Evolutionary conservation across 2,888 invertebrate genomes (phyloP).

Genomic region (Yponomeuta plumbellus): DNA sequence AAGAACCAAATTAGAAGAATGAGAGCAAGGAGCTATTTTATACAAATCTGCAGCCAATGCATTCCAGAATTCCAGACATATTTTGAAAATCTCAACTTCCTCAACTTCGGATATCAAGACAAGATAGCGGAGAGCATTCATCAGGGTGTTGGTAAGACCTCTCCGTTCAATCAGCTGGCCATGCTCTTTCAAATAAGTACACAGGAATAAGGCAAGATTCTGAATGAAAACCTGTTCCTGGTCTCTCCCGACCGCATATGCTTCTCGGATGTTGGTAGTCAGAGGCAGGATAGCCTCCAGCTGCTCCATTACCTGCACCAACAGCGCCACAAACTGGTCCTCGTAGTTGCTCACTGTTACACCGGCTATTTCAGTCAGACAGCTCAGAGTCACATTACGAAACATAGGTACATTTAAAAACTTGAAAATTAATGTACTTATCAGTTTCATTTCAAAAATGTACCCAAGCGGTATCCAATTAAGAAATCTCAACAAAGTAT

Average conservation of each 20-base stretch:
- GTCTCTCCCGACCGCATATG: slow-evolving; percentile 95
- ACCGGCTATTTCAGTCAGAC: slow-evolving; percentile 98
- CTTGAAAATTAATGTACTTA: slow-evolving; percentile 95
- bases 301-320: slow-evolving; percentile 94
- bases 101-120: slow-evolving; percentile 98
- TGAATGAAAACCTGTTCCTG: slow-evolving; percentile 99
- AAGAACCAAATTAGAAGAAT: slow-evolving; percentile 57
- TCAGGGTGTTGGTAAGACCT: slow-evolving; percentile 83
- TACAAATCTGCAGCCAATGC: slow-evolving; percentile 94
- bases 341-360: slow-evolving; percentile 94
- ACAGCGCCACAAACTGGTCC: slow-evolving; percentile 92
- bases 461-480: slow-evolving; percentile 99
- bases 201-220: slow-evolving; percentile 97
- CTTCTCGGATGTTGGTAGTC: slow-evolving; percentile 93
- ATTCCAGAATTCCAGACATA: slow-evolving; percentile 99
- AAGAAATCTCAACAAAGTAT: slow-evolving; percentile 96
- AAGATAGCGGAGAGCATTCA: slow-evolving; percentile 90
- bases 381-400: slow-evolving; percentile 98
- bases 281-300: slow-evolving; percentile 94
- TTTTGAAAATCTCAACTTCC: slow-evolving; percentile 99
- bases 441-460: slow-evolving; percentile 99
- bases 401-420: slow-evolving; percentile 98
- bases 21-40: slow-evolving; percentile 86
- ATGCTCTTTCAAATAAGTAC: slow-evolving; percentile 97
- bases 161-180: slow-evolving; percentile 91